A percentile compares a stretch with the other conserved stretches of the same genome.
These are phyloP conservation scores for Myotis daubentonii DNA, from an alignment of 2,797 vertebrate species.

Conservation along the genomic window DNA sequence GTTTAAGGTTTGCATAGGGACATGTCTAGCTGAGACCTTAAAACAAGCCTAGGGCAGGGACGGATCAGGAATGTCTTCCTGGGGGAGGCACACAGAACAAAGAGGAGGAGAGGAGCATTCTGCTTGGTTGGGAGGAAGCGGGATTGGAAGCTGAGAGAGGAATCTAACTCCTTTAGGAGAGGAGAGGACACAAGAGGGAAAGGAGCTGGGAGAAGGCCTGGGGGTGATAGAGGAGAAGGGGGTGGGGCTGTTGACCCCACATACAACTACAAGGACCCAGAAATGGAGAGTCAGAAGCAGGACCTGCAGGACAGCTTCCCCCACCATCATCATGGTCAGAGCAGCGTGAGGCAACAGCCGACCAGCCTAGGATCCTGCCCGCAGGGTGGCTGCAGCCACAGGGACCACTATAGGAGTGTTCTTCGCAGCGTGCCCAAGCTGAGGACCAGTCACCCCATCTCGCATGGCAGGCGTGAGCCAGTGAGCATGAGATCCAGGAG, in stretches of 20 bases:
- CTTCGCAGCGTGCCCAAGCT: background rate
- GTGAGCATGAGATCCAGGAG: background rate
- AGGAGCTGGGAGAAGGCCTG: background rate
- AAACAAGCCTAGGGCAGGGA: background rate
- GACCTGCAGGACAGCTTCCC: background rate
- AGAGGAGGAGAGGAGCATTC: background rate
- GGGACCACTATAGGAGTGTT: fast-evolving
- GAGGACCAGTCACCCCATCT: background rate
- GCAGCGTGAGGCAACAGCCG: background rate
- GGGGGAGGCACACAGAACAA: background rate
- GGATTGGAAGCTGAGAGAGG: background rate
- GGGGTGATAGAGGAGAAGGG: background rate
- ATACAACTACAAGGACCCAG: background rate
- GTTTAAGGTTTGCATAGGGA: background rate
- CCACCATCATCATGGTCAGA: background rate
- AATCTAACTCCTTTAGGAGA: background rate
- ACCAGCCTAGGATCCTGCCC: background rate
- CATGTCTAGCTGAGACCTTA: background rate
- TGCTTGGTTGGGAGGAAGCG: background rate
- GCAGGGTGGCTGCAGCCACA: background rate
- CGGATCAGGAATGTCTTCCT: background rate
- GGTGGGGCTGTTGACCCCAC: background rate
- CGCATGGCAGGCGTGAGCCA: background rate
- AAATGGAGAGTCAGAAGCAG: background rate
- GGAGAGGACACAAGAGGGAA: background rate